Percentiles rank a stretch among this genome's conserved stretches.
These are phyloP conservation scores for Monochamus alternatus DNA, from an alignment of 2,888 invertebrate genomes.

Conservation along the genomic window DNA sequence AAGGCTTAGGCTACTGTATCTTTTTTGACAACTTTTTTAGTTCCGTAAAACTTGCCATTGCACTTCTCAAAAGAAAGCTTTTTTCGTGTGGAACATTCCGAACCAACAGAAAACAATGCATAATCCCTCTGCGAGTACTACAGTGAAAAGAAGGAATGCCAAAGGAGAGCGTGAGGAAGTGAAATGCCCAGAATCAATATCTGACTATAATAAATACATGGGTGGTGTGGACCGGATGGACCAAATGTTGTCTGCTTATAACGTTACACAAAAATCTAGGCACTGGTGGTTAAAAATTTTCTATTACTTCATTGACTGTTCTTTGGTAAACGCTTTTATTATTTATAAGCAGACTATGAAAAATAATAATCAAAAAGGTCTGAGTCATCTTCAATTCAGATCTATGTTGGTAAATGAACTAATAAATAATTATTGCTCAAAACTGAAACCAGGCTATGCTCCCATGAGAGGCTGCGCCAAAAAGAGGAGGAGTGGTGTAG, in stretches of 20 bases:
- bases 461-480: background rate
- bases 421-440: background rate
- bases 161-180: background rate
- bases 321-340: background rate
- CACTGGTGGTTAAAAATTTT: slow-evolving; percentile 5
- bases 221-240: background rate
- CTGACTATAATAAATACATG: slow-evolving; percentile 7
- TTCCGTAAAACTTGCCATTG: background rate
- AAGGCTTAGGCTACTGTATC: background rate
- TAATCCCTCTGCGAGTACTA: background rate
- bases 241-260: slow-evolving; percentile 3
- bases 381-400: background rate
- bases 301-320: background rate
- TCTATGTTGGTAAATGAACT: background rate
- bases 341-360: background rate
- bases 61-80: background rate
- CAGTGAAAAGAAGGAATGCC: background rate
- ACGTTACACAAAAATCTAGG: background rate
- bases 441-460: background rate
- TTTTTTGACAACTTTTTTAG: background rate
- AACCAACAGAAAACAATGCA: slow-evolving; percentile 1
- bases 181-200: background rate
- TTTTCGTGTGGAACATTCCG: slow-evolving; percentile 5
- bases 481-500: background rate
- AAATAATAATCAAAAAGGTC: background rate